Evolutionary conservation across 23 tunicate genomes (phyloP).

Genomic region (Halocynthia roretzi): DNA sequence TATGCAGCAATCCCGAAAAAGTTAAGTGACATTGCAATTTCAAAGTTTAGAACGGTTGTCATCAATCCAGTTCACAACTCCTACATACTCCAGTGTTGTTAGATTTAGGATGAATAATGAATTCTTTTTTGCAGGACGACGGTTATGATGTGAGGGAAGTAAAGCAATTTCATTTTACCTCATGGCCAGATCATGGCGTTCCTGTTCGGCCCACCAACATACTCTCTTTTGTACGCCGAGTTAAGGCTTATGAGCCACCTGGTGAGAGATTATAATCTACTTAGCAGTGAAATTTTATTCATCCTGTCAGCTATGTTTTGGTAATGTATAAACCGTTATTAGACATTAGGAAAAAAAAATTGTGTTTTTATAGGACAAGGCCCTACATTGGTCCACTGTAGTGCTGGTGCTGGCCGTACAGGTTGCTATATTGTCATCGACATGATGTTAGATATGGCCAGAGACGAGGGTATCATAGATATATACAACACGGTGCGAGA

Average conservation of each 20-base stretch:
- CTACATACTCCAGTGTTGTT: no score
- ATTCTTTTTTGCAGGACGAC: slow-evolving; percentile 27
- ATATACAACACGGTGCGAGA: slow-evolving; percentile 88
- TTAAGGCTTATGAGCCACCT: slow-evolving; percentile 70
- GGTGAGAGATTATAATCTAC: slow-evolving; percentile 22
- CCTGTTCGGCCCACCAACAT: slow-evolving; percentile 89
- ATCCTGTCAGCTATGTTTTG: no score
- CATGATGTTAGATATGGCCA: slow-evolving; percentile 97
- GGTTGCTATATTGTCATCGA: slow-evolving; percentile 91
- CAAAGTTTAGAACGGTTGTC: no score
- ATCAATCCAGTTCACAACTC: no score
- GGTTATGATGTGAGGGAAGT: slow-evolving; percentile 84
- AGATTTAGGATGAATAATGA: no score
- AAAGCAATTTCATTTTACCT: slow-evolving; percentile 76
- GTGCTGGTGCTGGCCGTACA: slow-evolving; percentile 94
- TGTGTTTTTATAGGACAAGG: slow-evolving; percentile 31
- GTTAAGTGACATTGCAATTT: no score
- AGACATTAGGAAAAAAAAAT: no score
- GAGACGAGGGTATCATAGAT: slow-evolving; percentile 90
- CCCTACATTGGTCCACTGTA: slow-evolving; percentile 89
- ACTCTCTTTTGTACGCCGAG: slow-evolving; percentile 58
- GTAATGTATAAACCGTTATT: no score
- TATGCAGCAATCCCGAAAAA: no score
- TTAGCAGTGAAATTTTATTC: no score
- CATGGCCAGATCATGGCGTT: slow-evolving; percentile 99